Conservation (phyloP, 2,888 invertebrate species). For the Cataglyphis albicans region DNA sequence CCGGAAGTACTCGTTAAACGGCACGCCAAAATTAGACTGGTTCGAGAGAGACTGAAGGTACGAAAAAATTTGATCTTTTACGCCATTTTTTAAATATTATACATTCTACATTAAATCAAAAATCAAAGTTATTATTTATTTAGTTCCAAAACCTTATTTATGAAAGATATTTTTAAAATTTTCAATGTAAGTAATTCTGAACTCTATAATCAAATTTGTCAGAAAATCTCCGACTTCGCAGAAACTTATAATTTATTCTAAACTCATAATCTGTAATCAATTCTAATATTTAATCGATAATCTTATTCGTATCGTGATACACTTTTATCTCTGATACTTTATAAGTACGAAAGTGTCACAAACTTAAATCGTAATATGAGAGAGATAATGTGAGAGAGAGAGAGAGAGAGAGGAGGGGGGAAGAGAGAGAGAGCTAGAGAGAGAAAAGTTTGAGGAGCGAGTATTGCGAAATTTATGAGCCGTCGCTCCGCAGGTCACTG, state of each 20-base stretch:
- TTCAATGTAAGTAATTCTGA: not conserved
- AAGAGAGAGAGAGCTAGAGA: slow-evolving; percentile 32
- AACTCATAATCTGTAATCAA: not conserved
- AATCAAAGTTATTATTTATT: not conserved
- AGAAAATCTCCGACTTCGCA: not conserved
- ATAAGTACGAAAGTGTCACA: slow-evolving; percentile 14
- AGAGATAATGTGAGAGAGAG: slow-evolving; percentile 35
- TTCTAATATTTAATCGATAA: slow-evolving; percentile 28
- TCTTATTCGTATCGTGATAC: slow-evolving; percentile 7
- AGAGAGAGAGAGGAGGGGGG: not conserved
- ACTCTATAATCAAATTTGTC: not conserved
- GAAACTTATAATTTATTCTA: not conserved
- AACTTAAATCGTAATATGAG: slow-evolving; percentile 40
- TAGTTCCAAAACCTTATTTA: not conserved
- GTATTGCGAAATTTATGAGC: slow-evolving; percentile 56
- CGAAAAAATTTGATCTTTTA: not conserved
- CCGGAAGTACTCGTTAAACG: not conserved
- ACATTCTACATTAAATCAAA: not conserved
- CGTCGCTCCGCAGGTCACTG: slow-evolving; percentile 47
- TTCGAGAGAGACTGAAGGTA: not conserved
- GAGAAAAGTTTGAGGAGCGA: slow-evolving; percentile 42
- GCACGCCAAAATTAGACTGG: not conserved
- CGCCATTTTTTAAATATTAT: not conserved
- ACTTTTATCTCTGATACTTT: slow-evolving; percentile 13
- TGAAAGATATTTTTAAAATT: not conserved